phyloP scores from a whole-genome alignment of 2,113 vertebrate species.

The Petromus typicus region DNA sequence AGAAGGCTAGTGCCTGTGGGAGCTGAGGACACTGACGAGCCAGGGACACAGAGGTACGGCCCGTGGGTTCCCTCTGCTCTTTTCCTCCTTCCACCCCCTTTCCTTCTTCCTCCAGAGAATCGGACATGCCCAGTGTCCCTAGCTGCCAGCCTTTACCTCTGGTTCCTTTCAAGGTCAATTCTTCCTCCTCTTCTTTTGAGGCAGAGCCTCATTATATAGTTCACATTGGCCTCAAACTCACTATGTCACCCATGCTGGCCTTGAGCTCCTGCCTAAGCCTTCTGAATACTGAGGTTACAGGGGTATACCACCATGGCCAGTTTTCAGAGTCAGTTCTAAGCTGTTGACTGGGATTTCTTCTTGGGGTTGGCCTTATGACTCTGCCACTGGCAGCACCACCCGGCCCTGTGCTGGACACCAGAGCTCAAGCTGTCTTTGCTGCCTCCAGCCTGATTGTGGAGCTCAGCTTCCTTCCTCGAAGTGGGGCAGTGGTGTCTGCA shows the following conservation, averaged over 20 bases:
- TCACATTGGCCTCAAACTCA: background rate
- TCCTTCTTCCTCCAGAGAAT: background rate
- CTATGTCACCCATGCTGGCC: background rate
- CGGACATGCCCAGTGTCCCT: background rate
- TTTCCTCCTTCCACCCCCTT: background rate
- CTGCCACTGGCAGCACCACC: accelerated
- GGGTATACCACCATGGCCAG: background rate
- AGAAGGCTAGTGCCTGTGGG: background rate
- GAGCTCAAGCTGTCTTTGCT: background rate
- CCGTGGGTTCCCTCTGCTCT: background rate
- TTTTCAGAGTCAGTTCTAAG: background rate
- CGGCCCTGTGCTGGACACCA: accelerated
- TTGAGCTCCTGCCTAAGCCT: background rate
- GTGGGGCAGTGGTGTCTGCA: accelerated
- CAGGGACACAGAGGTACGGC: too few species aligned
- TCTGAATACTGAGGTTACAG: background rate
- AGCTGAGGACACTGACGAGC: too few species aligned
- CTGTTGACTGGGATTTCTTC: background rate
- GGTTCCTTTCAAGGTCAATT: background rate
- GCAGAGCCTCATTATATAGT: background rate
- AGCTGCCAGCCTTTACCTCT: background rate
- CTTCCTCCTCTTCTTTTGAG: background rate
- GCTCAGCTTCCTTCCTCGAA: background rate
- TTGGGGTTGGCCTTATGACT: too few species aligned
- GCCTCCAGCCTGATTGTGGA: background rate